Evolutionary conservation across 2,797 vertebrate genomes (phyloP), one percentile per base, ranked within the genome.

Genomic region (Hypotaenidia philippensis): DNA sequence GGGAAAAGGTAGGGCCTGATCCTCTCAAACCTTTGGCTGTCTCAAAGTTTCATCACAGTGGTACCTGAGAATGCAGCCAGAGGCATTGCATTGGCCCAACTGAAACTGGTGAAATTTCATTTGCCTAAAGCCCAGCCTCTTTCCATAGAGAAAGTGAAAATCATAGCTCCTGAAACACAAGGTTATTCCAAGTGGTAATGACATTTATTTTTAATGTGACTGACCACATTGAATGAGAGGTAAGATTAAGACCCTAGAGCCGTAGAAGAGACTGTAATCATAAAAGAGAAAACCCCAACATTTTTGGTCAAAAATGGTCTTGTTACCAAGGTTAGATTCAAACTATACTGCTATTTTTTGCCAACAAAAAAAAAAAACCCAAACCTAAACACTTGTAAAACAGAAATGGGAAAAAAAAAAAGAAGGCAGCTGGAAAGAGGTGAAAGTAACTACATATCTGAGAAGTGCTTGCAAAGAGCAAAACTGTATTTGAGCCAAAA

Each of bases 61-160:
- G 40, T 23, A 53, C 13, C 5, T 16, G 19, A 72, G 31, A 52
- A 57, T 16, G 26, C 13, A 52, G 45, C 11, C 26, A 59, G 9
- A n/a, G 40, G 34, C 1, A 1, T 2, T 49, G 34, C 1, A 1
- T 2, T 49, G 26, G 23, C 11, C 34, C 25, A 34, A 14, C 0
- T 65, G 26, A 66, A 84, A 79, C 0, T 13, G 31, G 11, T 44
- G 15, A 32, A 47, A 45, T n/a, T 57, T 74, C 32, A 57, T 40
- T 63, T 19, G 29, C 38, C 8, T 34, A 63, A 57, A 92, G 32
- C 22, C 22, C 38, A 84, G 21, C 20, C 26, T 57, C 31, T 76
- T 65, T 65, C 55, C 52, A 9, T 32, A 57, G 8, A 44, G 61
- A 55, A 68, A 57, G 32, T 29, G n/a, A 70, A 47, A 57, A 68